These are phyloP conservation scores for Teleopsis dalmanni DNA, from an alignment of 1,140 invertebrate species.

Conservation along the genomic window DNA sequence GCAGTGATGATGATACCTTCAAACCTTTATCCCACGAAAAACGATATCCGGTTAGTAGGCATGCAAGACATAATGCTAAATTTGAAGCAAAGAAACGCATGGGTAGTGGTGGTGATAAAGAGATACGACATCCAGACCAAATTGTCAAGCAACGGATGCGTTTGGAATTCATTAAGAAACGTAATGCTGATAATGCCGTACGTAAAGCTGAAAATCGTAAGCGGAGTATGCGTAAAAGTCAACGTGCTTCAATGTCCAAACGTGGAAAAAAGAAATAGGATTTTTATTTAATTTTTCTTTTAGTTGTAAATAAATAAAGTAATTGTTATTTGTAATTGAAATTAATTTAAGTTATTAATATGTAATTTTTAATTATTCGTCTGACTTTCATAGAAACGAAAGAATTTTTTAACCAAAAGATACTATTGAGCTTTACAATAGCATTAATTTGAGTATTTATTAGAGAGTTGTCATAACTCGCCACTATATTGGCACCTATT, in stretches of 20 bases:
- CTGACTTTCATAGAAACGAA: no score
- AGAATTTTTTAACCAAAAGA: no score
- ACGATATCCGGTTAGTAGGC: constrained; percentile 49
- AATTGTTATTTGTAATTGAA: no score
- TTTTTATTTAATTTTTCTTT: no score
- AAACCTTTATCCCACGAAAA: constrained; percentile 36
- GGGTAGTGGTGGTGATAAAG: constrained; percentile 37
- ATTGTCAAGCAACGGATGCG: constrained; percentile 58
- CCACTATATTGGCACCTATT: no score
- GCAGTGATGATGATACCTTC: constrained; percentile 48
- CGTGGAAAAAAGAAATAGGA: constrained; percentile 15
- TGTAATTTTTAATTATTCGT: no score
- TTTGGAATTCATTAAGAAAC: constrained; percentile 34
- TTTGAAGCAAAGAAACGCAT: constrained; percentile 48
- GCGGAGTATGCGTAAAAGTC: constrained; percentile 36
- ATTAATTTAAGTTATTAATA: no score
- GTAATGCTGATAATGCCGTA: constrained; percentile 26
- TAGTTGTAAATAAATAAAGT: no score
- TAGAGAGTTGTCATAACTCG: no score
- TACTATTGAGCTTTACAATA: no score
- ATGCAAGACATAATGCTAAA: constrained; percentile 56
- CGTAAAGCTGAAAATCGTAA: constrained; percentile 33
- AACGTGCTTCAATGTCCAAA: constrained; percentile 17
- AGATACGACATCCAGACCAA: constrained; percentile 61
- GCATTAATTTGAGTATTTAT: no score